Percentiles rank a stretch among this genome's conserved stretches.
phyloP scores from a whole-genome alignment of 2,888 invertebrate species.

The Catocala sponsa region DNA sequence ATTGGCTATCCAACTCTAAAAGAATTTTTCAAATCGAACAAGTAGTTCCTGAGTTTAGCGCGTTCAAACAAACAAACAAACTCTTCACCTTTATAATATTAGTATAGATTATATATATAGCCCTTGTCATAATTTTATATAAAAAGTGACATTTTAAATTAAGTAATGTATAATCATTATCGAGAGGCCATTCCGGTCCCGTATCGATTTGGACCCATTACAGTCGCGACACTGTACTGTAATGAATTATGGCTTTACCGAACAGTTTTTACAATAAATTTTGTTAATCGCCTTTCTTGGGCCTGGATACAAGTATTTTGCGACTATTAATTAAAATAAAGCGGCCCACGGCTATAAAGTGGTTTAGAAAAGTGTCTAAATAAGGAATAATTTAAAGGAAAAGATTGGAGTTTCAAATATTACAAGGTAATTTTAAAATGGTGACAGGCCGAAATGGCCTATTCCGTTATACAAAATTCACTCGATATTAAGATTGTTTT shows the following conservation, averaged over 20 bases:
- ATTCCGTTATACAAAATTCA: not conserved
- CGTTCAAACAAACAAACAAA: too few species aligned
- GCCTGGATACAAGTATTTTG: constrained; percentile 31
- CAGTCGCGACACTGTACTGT: constrained; percentile 26
- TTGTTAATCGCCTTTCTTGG: constrained; percentile 37
- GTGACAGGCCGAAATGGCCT: not conserved
- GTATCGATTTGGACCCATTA: constrained; percentile 46
- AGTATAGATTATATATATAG: too few species aligned
- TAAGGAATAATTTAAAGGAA: constrained; percentile 5
- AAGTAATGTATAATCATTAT: constrained; percentile 19
- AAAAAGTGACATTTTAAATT: too few species aligned
- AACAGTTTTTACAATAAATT: constrained; percentile 46
- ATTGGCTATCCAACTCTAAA: too few species aligned
- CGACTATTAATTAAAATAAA: constrained; percentile 39
- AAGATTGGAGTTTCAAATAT: not conserved
- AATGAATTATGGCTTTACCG: constrained; percentile 41
- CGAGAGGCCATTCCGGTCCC: constrained; percentile 46
- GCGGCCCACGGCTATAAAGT: constrained; percentile 7
- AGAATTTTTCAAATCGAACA: too few species aligned
- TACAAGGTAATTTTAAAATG: not conserved
- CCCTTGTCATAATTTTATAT: too few species aligned
- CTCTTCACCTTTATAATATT: too few species aligned
- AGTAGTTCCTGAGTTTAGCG: too few species aligned
- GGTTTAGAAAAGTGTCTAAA: not conserved
- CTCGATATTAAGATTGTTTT: not conserved